Evolutionary conservation across 2,888 invertebrate species (phyloP).

Genomic region (Caenorhabditis sp.): DNA sequence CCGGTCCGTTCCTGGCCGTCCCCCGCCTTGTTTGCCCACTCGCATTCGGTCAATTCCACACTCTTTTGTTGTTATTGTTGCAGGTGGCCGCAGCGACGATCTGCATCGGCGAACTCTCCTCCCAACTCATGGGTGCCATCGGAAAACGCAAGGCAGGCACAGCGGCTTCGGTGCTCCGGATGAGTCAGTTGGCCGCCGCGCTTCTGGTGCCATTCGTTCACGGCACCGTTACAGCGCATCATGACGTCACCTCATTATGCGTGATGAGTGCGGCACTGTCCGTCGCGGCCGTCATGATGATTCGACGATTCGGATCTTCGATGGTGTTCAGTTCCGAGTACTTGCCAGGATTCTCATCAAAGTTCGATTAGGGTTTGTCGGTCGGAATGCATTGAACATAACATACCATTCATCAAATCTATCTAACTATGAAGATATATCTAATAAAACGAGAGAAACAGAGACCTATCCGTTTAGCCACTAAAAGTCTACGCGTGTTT

Average conservation of each 20-base stretch:
- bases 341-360: slow-evolving; percentile 63
- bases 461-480: too few relatives aligned
- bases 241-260: slow-evolving; percentile 69
- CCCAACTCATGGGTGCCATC: slow-evolving; percentile 75
- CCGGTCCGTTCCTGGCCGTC: too few relatives aligned
- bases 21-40: slow-evolving; percentile 23
- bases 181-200: slow-evolving; percentile 72
- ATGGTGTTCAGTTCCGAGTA: slow-evolving; percentile 70
- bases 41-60: slow-evolving; percentile 23
- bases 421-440: not conserved
- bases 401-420: too few relatives aligned
- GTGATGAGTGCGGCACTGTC: slow-evolving; percentile 71
- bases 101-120: slow-evolving; percentile 76
- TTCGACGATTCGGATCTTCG: slow-evolving; percentile 69
- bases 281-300: slow-evolving; percentile 63
- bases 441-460: slow-evolving; percentile 8
- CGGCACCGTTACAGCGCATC: slow-evolving; percentile 69
- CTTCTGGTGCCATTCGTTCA: slow-evolving; percentile 74
- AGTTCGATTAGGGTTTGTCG: slow-evolving; percentile 52
- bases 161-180: slow-evolving; percentile 76
- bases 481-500: not conserved
- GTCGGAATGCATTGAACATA: too few relatives aligned
- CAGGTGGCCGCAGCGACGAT: slow-evolving; percentile 77
- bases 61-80: slow-evolving; percentile 21
- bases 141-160: slow-evolving; percentile 75